Base-by-base conservation (phyloP, 2,113 vertebrate genomes). In the Melanotaenia duboulayi region DNA sequence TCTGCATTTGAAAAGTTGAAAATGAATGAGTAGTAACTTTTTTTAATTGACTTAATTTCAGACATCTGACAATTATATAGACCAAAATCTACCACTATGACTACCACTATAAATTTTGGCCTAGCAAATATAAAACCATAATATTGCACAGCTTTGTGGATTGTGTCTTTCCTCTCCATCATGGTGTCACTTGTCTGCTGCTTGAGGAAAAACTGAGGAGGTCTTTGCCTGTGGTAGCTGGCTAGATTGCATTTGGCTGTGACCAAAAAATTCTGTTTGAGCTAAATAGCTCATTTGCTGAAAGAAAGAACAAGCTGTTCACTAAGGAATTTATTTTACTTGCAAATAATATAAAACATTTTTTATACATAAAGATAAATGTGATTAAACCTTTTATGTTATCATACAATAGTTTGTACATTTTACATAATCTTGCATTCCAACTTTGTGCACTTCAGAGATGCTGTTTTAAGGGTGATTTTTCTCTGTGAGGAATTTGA, bases 101-200 rank as follows among this genome's bases (percentile, higher is more conserved):
- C 42, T n/a, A n/a, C n/a, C n/a, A n/a, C n/a, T n/a, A 65, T 44
- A 56, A 54, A 65, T 46, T 12, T 54, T 50, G 67, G 62, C 70
- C 49, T 49, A 59, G 80, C 63, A n/a, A 52, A 74, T 71, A 63
- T 16, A 63, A 70, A 54, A 70, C 60, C 56, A 75, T 76, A 54
- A 59, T 48, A 62, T 76, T 14, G 11, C 58, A 65, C 65, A 57
- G 51, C 46, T 82, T 66, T 78, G 54, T 60, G 57, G 62, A 50
- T 78, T 71, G 49, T 80, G 62, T 72, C 70, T 58, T 48, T 78
- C 71, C 55, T 60, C 58, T 16, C 42, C 57, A 74, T 69, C 85
- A 80, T 80, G 78, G 75, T 86, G 75, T 87, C 81, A 85, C 76
- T 87, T 82, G 73, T 86, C 70, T 81, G 71, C 67, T 49, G 59